Conservation (phyloP, 1,140 invertebrate species). For the Drosophila funebris region DNA sequence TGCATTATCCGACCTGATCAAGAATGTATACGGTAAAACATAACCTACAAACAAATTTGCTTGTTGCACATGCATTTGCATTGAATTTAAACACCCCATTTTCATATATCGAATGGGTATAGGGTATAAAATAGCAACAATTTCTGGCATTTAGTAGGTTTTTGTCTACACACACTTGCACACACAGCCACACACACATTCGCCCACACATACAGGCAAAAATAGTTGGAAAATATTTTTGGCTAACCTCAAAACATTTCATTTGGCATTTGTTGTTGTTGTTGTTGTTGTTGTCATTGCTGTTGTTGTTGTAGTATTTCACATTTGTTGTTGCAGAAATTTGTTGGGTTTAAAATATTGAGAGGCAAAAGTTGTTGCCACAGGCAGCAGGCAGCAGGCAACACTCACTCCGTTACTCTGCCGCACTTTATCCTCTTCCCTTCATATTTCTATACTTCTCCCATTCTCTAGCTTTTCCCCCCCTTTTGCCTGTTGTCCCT, state of each 20-base stretch:
- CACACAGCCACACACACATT: conserved; percentile 9
- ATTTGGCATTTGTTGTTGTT: conserved; percentile 54
- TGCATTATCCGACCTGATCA: too few relatives aligned
- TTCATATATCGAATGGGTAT: background rate
- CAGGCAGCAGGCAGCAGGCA: conserved; percentile 17
- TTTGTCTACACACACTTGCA: conserved; percentile 28
- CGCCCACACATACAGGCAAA: conserved; percentile 24
- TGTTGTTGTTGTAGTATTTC: conserved; percentile 38
- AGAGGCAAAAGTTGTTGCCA: conserved; percentile 53
- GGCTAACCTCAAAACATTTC: conserved; percentile 77
- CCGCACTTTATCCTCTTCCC: background rate
- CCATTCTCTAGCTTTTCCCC: background rate
- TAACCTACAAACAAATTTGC: too few relatives aligned
- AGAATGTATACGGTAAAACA: too few relatives aligned
- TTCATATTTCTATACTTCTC: background rate
- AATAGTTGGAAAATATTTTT: conserved; percentile 67
- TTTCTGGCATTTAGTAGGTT: conserved; percentile 56
- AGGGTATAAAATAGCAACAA: conserved; percentile 26
- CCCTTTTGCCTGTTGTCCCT: background rate
- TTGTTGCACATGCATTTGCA: too few relatives aligned
- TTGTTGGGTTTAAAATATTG: conserved; percentile 74
- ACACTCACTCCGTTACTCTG: background rate
- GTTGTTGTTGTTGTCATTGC: conserved; percentile 37
- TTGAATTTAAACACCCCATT: background rate
- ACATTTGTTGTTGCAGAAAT: conserved; percentile 72